Evolutionary conservation across 2,888 invertebrate genomes (phyloP).

Genomic region (Chrysolina haemoptera): DNA sequence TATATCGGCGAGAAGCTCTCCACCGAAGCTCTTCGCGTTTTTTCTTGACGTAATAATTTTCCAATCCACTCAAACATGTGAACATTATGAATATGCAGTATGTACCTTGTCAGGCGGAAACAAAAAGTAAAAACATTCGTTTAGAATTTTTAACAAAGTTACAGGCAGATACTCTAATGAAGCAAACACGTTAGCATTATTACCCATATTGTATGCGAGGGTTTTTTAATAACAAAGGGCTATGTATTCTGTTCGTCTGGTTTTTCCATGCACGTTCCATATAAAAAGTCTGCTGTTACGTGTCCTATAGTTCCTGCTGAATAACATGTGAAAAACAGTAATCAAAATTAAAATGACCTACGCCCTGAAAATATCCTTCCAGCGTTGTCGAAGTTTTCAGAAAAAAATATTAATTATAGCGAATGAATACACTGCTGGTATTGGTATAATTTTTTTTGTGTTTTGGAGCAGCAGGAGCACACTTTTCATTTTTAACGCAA

Average conservation of each 20-base stretch:
- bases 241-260: neutral
- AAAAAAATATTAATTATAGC: neutral
- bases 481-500: no score
- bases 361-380: no score
- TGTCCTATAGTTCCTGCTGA: no score
- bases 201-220: neutral
- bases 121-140: neutral
- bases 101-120: neutral
- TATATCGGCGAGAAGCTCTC: no score
- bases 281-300: no score
- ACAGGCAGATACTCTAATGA: constrained; percentile 15
- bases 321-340: no score
- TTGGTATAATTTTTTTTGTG: no score
- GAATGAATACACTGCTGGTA: no score
- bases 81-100: constrained; percentile 9
- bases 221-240: neutral
- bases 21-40: neutral
- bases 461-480: no score
- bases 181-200: constrained; percentile 12
- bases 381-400: neutral
- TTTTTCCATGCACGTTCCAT: neutral
- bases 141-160: neutral
- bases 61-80: neutral
- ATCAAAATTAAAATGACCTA: no score
- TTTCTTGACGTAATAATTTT: constrained; percentile 6